These are phyloP conservation scores for Pelobates cultripes DNA, from an alignment of 2,797 vertebrate species.

Conservation along the genomic window DNA sequence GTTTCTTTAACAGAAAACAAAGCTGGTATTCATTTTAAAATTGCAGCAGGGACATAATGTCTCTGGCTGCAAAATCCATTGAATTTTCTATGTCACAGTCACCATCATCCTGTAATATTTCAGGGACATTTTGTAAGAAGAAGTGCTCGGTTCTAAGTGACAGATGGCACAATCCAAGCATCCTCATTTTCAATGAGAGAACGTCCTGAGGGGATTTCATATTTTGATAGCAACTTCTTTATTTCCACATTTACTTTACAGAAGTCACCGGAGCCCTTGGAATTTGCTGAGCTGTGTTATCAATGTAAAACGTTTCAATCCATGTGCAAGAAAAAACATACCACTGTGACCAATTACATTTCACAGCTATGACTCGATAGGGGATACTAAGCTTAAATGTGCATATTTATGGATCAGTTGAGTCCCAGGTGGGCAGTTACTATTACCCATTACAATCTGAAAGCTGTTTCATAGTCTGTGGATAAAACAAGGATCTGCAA, in stretches of 20 bases:
- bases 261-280: neutral
- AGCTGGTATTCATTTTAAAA: too few relatives aligned
- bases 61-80: too few relatives aligned
- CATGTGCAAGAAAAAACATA: neutral
- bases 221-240: neutral
- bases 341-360: slow-evolving; percentile 15
- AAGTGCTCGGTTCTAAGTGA: neutral
- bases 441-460: slow-evolving; percentile 9
- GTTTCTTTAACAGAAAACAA: too few relatives aligned
- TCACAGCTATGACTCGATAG: slow-evolving; percentile 7
- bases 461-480: slow-evolving; percentile 20
- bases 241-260: neutral
- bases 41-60: too few relatives aligned
- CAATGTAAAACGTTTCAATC: neutral
- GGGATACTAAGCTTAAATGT: slow-evolving; percentile 4
- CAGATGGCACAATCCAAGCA: neutral
- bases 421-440: slow-evolving; percentile 12
- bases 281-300: neutral
- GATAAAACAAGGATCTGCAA: neutral
- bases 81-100: too few relatives aligned
- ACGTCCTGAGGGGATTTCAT: neutral
- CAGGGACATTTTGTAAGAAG: neutral
- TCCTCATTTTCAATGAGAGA: neutral
- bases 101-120: too few relatives aligned
- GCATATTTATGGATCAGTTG: slow-evolving; percentile 22